Percentiles rank a stretch among this genome's conserved stretches.
phyloP scores from a whole-genome alignment of 2,888 invertebrate species.

The Auanema sp. region DNA sequence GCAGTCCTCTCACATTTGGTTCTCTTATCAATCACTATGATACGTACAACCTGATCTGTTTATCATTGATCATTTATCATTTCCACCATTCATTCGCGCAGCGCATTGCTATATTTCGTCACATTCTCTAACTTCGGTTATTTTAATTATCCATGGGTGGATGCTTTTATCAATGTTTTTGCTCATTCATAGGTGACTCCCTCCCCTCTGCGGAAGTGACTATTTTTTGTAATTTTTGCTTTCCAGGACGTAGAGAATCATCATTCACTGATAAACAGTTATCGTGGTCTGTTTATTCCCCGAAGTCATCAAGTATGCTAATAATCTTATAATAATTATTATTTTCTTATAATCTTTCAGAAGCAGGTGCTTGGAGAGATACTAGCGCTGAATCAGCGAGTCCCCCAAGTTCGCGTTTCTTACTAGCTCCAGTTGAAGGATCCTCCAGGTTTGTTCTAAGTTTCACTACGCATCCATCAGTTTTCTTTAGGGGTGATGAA shows the following conservation, averaged over 20 bases:
- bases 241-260: constrained; percentile 17
- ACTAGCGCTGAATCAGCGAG: constrained; percentile 17
- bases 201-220: not conserved
- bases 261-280: constrained; percentile 19
- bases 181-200: not conserved
- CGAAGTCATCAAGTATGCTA: constrained; percentile 7
- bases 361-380: not conserved
- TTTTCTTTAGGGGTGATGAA: constrained; percentile 1
- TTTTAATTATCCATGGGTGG: too few relatives aligned
- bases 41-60: too few relatives aligned
- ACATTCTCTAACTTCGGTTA: too few relatives aligned
- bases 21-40: too few relatives aligned
- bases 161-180: not conserved
- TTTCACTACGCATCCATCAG: not conserved
- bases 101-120: too few relatives aligned
- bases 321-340: not conserved
- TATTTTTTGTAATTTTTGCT: constrained; percentile 1
- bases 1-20: too few relatives aligned
- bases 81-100: too few relatives aligned
- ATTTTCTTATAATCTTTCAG: not conserved
- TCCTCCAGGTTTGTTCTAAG: constrained; percentile 3
- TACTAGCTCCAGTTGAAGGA: constrained; percentile 14
- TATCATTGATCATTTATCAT: too few relatives aligned
- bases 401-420: constrained; percentile 20
- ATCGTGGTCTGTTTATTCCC: constrained; percentile 15